These are phyloP conservation scores for Zaprionus obscuricornis DNA, from an alignment of 2,888 invertebrate genomes.

Conservation along the genomic window DNA sequence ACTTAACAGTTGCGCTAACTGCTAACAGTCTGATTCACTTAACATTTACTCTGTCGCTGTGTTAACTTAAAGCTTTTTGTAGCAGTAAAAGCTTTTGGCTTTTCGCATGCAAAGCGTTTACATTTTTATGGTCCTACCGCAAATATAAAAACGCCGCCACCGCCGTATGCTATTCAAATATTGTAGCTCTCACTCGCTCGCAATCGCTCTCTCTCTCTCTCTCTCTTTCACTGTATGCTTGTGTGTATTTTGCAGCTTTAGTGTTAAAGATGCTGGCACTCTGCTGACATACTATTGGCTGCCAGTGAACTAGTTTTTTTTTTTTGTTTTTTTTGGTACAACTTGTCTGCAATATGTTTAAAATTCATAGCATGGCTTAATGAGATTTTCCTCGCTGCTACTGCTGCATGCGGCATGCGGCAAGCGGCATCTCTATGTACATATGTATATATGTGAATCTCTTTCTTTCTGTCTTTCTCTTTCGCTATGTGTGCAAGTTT, in stretches of 20 bases:
- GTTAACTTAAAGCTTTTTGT: conserved; percentile 1
- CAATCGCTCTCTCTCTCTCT: not conserved
- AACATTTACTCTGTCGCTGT: not conserved
- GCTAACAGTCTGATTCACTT: not conserved
- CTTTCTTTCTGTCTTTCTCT: conserved; percentile 3
- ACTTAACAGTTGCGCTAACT: not conserved
- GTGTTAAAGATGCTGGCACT: conserved; percentile 48
- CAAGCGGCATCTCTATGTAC: not conserved
- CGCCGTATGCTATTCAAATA: conserved; percentile 28
- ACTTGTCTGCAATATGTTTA: conserved; percentile 66
- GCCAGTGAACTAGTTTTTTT: conserved; percentile 67
- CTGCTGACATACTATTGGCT: conserved; percentile 61
- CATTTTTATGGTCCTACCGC: conserved; percentile 60
- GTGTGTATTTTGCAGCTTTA: conserved; percentile 31
- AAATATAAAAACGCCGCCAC: conserved; percentile 45
- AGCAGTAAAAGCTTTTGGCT: conserved; percentile 23
- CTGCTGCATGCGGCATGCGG: conserved; percentile 31
- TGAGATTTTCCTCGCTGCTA: conserved; percentile 63
- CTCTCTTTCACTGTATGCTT: conserved; percentile 10
- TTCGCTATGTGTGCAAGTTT: conserved; percentile 3
- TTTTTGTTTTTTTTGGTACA: too few relatives aligned
- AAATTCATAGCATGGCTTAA: conserved; percentile 75
- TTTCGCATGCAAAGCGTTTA: conserved; percentile 8
- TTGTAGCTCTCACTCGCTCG: not conserved
- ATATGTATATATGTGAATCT: not conserved